Base-by-base conservation (phyloP, 2,888 invertebrate species). In the Bombylius major region DNA sequence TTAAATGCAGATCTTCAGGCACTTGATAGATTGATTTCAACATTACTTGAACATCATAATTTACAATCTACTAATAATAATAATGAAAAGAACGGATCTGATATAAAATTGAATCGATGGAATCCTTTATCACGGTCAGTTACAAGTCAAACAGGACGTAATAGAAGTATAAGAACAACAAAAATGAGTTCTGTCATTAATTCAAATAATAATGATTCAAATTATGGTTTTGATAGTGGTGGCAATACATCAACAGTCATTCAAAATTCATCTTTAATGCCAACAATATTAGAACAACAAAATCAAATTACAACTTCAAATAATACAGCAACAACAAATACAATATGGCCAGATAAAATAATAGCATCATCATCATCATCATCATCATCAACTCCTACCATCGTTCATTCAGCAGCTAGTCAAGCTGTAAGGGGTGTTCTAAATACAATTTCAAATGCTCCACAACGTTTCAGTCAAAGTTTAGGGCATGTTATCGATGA, bases 1-100 rank as follows among this genome's bases (percentile, higher is more conserved):
- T 65, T 75, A 9, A 79, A 80, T 58, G 68, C 68, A 45, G 84
- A 85, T 62, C 77, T 84, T 44, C 82, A 78, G 36, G 78, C 79
- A 4, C 69, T 84, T 51, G 85, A 85, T 65, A 81, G 81, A 65
- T 73, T 84, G 31, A 76, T 85, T 12, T 80, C 79, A 33, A 79
- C 80, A 39, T 70, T 85, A 14, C 67, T 85, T 23, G 80, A 79
- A 42, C 71, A 78, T 11, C 77, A 75, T 56, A 54, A 55, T 53
- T 47, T 49, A 23, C 57, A 51, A 46, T 31, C 55, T 5, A 50
- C 45, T 23, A 45, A 50, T 11, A 34, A 48, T n/a, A 54, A 55
- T 13, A 55, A 54, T 47, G 11, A 8, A 13, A 5, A 11, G 13
- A 31, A 47, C 52, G 58, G 66, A 57, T 54, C 64, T 4, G 68